Percentiles rank a stretch among this genome's conserved stretches.
Evolutionary conservation across 2,113 vertebrate genomes (phyloP).

Genomic region (Dipodomys stephensi): DNA sequence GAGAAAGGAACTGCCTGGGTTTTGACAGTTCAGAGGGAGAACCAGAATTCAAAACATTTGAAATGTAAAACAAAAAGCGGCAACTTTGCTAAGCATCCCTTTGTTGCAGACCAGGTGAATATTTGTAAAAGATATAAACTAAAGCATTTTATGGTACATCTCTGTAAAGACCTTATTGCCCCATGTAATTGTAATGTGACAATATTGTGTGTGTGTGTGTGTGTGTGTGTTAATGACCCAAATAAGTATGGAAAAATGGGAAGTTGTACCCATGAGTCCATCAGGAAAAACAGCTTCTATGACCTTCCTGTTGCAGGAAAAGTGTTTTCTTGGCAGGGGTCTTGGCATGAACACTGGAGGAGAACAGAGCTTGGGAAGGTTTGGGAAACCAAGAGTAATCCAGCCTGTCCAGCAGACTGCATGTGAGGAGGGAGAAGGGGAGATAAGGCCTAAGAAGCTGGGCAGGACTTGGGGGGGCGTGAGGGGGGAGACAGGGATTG

Average conservation of each 20-base stretch:
- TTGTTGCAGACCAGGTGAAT: not conserved
- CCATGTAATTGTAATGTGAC: not conserved
- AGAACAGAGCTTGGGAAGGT: not conserved
- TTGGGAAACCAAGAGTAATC: not conserved
- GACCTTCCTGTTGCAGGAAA: not conserved
- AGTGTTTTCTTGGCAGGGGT: not conserved
- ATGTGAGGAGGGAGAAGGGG: not conserved
- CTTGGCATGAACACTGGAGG: not conserved
- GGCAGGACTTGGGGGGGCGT: not conserved
- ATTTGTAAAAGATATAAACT: not conserved
- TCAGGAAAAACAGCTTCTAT: not conserved
- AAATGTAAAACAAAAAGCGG: not conserved
- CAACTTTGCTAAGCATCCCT: not conserved
- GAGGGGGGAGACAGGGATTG: not conserved
- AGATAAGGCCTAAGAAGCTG: not conserved
- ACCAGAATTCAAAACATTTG: not conserved
- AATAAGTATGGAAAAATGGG: not conserved
- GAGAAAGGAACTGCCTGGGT: not conserved
- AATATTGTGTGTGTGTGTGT: not conserved
- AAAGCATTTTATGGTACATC: not conserved
- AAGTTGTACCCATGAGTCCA: not conserved
- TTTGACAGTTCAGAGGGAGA: not conserved
- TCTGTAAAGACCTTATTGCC: not conserved
- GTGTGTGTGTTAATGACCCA: too few species aligned
- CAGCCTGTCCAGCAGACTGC: not conserved